phyloP scores from a whole-genome alignment of 2,797 vertebrate genomes.

The Danio choprae region DNA sequence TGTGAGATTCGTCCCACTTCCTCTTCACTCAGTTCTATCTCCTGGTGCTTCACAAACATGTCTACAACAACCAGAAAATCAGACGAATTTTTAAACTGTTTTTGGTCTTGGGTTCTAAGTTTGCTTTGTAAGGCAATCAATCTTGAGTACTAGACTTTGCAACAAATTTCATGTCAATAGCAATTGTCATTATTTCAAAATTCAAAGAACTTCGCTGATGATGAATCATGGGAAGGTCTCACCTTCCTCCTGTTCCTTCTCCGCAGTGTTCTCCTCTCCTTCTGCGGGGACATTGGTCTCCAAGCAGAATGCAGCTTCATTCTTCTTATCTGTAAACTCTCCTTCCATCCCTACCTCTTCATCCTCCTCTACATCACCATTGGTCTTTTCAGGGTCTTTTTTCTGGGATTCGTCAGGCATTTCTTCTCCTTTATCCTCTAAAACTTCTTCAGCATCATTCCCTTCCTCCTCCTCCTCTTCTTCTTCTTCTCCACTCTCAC shows the following conservation, averaged over 20 bases:
- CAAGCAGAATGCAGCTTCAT: conserved; percentile 51
- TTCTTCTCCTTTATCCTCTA: conserved; percentile 35
- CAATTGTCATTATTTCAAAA: not conserved
- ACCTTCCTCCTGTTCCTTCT: conserved; percentile 44
- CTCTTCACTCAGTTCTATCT: conserved; percentile 84
- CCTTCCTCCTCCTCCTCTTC: conserved; percentile 51
- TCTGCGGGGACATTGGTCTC: conserved; percentile 51
- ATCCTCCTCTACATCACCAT: not conserved
- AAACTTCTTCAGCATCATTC: conserved; percentile 23
- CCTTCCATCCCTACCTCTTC: not conserved
- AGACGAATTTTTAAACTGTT: not conserved
- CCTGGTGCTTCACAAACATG: conserved; percentile 84
- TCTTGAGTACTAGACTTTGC: not conserved
- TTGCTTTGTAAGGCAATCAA: not conserved
- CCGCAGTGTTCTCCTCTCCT: conserved; percentile 49
- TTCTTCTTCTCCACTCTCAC: conserved; percentile 49
- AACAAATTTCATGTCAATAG: not conserved
- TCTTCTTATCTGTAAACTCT: conserved; percentile 55
- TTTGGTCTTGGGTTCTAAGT: not conserved
- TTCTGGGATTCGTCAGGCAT: conserved; percentile 38
- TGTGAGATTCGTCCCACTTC: conserved; percentile 81
- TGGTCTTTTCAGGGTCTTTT: conserved; percentile 11
- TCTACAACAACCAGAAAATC: conserved; percentile 73
- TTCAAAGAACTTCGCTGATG: not conserved
- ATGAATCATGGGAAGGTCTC: not conserved